phyloP scores from a whole-genome alignment of 2,113 vertebrate species.

The Apistogramma diplotaenia region DNA sequence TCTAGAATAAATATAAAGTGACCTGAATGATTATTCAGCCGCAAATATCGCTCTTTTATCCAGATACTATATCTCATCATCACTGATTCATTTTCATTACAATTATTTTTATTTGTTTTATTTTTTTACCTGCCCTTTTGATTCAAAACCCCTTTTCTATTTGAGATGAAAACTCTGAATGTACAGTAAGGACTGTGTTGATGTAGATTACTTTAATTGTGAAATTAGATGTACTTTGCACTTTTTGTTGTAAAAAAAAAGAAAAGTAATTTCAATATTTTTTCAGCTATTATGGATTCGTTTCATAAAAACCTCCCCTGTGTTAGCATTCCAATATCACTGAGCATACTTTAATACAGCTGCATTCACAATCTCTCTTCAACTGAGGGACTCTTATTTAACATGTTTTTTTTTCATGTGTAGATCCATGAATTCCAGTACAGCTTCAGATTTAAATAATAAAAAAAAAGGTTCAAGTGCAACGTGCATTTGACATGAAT shows the following conservation, averaged over 20 bases:
- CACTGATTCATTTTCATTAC: constrained; percentile 14
- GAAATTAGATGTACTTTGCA: constrained; percentile 76
- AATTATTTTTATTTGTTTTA: constrained; percentile 5
- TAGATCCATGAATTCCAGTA: constrained; percentile 53
- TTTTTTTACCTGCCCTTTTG: constrained; percentile 48
- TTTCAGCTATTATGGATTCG: constrained; percentile 32
- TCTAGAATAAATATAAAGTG: constrained; percentile 59
- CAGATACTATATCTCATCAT: constrained; percentile 26
- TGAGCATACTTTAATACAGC: constrained; percentile 40
- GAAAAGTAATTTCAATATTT: constrained; percentile 36
- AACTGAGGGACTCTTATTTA: constrained; percentile 21
- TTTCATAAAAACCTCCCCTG: constrained; percentile 27
- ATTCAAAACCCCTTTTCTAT: constrained; percentile 73
- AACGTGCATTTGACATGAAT: not conserved
- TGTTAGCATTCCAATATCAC: constrained; percentile 29
- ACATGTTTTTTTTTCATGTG: constrained; percentile 22
- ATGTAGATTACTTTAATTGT: constrained; percentile 67
- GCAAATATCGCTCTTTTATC: constrained; percentile 21
- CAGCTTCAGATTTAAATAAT: constrained; percentile 64
- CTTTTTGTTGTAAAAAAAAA: constrained; percentile 70
- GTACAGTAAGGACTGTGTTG: constrained; percentile 77
- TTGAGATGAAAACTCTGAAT: constrained; percentile 77
- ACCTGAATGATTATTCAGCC: constrained; percentile 50
- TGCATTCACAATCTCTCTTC: constrained; percentile 20
- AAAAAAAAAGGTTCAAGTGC: constrained; percentile 6